A percentile compares a stretch with the other conserved stretches of the same genome.
Conservation (phyloP, 2,113 vertebrate genomes). For the Tychaedon coryphoeus region DNA sequence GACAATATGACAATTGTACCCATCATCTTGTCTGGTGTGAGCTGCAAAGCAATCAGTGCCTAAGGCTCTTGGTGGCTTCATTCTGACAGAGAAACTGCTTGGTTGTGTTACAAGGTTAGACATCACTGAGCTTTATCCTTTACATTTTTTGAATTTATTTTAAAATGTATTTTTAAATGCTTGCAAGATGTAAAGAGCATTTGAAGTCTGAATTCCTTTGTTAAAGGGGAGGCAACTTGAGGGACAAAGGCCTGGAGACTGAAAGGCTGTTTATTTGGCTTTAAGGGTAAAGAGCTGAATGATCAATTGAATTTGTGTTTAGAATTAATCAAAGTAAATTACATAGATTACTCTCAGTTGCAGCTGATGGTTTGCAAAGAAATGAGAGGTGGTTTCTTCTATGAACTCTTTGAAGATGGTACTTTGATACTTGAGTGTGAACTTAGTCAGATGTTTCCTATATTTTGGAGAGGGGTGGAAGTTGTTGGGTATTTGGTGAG, state of each 20-base stretch:
- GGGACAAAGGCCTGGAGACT: not conserved
- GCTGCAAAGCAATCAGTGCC: not conserved
- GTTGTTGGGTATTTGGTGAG: not conserved
- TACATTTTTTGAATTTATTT: not conserved
- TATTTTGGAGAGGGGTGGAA: not conserved
- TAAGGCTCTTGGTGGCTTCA: not conserved
- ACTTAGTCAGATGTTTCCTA: not conserved
- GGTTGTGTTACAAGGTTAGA: not conserved
- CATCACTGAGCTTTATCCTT: not conserved
- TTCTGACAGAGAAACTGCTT: not conserved
- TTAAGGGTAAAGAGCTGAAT: not conserved
- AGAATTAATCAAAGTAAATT: not conserved
- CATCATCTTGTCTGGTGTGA: not conserved
- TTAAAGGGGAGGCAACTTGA: not conserved
- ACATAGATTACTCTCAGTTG: not conserved
- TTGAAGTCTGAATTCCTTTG: not conserved
- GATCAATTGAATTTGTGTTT: not conserved
- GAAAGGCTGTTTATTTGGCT: not conserved
- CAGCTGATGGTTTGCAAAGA: not conserved
- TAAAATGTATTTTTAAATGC: not conserved
- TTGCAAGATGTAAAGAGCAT: not conserved
- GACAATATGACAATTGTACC: not conserved
- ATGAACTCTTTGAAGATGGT: not conserved
- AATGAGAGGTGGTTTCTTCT: not conserved
- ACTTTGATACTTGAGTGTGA: not conserved